Base-by-base conservation (phyloP, 1,140 invertebrate genomes). In the Saccostrea glomerata region DNA sequence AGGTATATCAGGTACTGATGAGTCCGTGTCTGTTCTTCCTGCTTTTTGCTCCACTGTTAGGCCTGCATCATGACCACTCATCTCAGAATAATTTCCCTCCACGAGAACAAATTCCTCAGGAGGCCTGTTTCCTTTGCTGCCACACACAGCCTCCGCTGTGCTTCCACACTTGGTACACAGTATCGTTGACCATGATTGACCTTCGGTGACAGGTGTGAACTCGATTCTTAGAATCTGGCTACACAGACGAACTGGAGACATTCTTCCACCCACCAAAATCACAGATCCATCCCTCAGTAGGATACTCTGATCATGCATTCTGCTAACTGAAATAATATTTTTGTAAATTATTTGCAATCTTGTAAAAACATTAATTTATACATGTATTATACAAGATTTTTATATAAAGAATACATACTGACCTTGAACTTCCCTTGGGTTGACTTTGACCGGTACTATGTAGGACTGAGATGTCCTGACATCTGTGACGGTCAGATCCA, bases 211-310 rank as follows among this genome's bases (percentile, higher is more conserved):
- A 7, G 25, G 73, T 11, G 17, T 20, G 56, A 85, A 85, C 23
- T 85, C 84, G 25, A 86, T 84, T 86, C 86, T 88, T 7, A 94
- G 54, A 73, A 93, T 84, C 77, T 94, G 91, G 36, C 77, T 86
- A 87, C 93, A 93, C 63, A 92, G 87, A 58, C 89, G 91, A 70
- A 91, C 89, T 11, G 94, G 94, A 86, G 94, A 94, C 77, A 91
- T 91, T 60, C 94, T 89, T 60, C 94, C 94, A 70, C 92, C 93
- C 89, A 92, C 89, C 58, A 94, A 73, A 73, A 93, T 13, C 23
- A 93, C 58, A 25, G 88, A 86, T 20, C 91, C 91, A 91, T 93
- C 90, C 85, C 88, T 85, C 17, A 94, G 85, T 30, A 89, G 90
- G 17, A 91, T 73, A 5, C 89, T 88, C 25, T 92, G 86, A 58